Evolutionary conservation across 2,113 vertebrate genomes (phyloP), one percentile per base, ranked within the genome.

Genomic region (Dolichallabes microphthalmus): DNA sequence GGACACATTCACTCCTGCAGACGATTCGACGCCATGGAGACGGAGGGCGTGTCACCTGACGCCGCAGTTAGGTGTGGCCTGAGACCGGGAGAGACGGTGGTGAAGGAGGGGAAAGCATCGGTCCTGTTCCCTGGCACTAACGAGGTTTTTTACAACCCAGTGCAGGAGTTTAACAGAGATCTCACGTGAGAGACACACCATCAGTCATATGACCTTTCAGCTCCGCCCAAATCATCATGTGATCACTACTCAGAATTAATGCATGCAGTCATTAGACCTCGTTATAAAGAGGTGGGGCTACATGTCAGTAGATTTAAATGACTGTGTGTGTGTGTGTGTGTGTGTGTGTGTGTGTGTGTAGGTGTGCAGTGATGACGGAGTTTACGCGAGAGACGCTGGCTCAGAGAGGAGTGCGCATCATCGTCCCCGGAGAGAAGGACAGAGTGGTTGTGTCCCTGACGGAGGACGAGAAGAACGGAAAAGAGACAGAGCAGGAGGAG

Each of bases 151-250:
- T 98, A 98, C 89, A 98, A 98, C 77, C 97, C 97, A 0, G 97
- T 98, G 52, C 97, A 98, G 92, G 97, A 97, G 90, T 98, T 98
- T 87, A 98, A 98, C 92, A 92, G 96, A 88, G 97, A 98, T 86
- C 87, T 98, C 88, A 98, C 97, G 97, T 97, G 83, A 97, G 96
- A 14, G 45, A 12, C 60, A 39, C 27, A 14, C 17, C 39, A 50
- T 25, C 79, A 30, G 32, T 69, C 32, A 73, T 1, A 22, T 22
- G 35, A 69, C 30, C 2, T 73, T 25, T 53, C n/a, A 76, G n/a
- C 50, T 55, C 25, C 45, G 9, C 20, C 64, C 52, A 25, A 32
- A 82, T 53, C 45, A 17, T 35, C 8, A 60, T 25, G 20, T n/a
- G 39, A 27, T 73, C 4, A 35, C 32, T 2, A 35, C 32, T 35